Evolutionary conservation across 2,113 vertebrate genomes (phyloP).

Genomic region (Carassius auratus): DNA sequence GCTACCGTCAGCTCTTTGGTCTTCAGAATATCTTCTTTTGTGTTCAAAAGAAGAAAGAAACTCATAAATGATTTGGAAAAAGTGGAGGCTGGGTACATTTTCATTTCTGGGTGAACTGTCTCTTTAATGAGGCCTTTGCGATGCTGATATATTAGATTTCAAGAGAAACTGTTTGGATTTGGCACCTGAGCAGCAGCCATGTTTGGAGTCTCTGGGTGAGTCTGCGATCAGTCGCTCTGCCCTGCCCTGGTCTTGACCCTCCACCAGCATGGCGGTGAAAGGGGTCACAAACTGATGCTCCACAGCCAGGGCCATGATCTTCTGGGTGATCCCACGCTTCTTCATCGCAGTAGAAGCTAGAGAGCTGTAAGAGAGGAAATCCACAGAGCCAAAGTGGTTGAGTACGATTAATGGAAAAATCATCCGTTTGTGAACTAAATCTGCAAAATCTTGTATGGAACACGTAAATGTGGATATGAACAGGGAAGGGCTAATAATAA

Average conservation of each 20-base stretch:
- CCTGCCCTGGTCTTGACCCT: slow-evolving; percentile 75
- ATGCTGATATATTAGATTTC: too few species aligned
- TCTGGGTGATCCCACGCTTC: slow-evolving; percentile 89
- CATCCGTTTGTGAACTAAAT: too few species aligned
- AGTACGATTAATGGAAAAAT: background rate
- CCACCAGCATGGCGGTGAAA: slow-evolving; percentile 89
- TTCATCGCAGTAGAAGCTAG: slow-evolving; percentile 79
- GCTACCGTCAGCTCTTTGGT: too few species aligned
- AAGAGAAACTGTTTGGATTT: background rate
- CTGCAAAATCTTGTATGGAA: too few species aligned
- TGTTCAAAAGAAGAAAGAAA: too few species aligned
- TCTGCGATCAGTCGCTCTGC: slow-evolving; percentile 90
- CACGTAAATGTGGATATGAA: too few species aligned
- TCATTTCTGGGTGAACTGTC: too few species aligned
- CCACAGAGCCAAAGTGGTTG: background rate
- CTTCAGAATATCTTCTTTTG: too few species aligned
- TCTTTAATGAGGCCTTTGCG: background rate
- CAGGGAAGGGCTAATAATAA: too few species aligned
- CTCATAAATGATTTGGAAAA: too few species aligned
- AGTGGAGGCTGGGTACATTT: too few species aligned
- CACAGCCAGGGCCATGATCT: slow-evolving; percentile 85
- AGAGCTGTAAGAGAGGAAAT: slow-evolving; percentile 72
- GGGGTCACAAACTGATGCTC: slow-evolving; percentile 95
- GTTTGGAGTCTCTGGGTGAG: slow-evolving; percentile 83
- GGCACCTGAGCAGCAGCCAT: slow-evolving; percentile 84